Percentiles rank a stretch among this genome's conserved stretches.
phyloP scores from a whole-genome alignment of 1,140 invertebrate species.

The Oryzaephilus surinamensis region DNA sequence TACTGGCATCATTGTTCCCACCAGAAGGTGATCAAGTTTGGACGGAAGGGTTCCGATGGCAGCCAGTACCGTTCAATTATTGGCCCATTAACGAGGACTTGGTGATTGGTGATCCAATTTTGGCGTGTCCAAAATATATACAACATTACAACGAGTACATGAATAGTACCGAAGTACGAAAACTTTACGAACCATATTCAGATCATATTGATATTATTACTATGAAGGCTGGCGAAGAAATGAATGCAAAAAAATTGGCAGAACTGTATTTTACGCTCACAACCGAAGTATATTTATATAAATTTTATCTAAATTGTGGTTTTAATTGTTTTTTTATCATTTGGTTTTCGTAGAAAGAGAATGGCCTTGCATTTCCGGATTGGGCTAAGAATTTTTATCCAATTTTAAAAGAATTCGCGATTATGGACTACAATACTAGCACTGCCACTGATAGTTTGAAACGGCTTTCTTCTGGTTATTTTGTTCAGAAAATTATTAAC shows the following conservation, averaged over 20 bases:
- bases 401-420: slow-evolving; percentile 28
- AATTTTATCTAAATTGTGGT: neutral
- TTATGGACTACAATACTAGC: slow-evolving; percentile 16
- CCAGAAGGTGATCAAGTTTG: slow-evolving; percentile 34
- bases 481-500: slow-evolving; percentile 12
- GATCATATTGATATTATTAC: slow-evolving; percentile 10
- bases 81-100: slow-evolving; percentile 1
- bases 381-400: slow-evolving; percentile 16
- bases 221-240: slow-evolving; percentile 9
- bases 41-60: slow-evolving; percentile 41
- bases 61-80: slow-evolving; percentile 40
- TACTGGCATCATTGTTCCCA: slow-evolving; percentile 43
- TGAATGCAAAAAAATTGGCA: slow-evolving; percentile 13
- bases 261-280: slow-evolving; percentile 18
- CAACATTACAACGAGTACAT: slow-evolving; percentile 13
- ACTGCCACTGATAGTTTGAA: slow-evolving; percentile 16
- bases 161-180: slow-evolving; percentile 14
- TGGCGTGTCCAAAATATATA: slow-evolving; percentile 15
- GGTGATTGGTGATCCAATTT: slow-evolving; percentile 17
- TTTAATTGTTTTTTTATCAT: neutral
- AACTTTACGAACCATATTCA: slow-evolving; percentile 14
- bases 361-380: slow-evolving; percentile 7
- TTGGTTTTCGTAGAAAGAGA: slow-evolving; percentile 9
- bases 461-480: slow-evolving; percentile 8
- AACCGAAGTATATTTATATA: slow-evolving; percentile 18